Evolutionary conservation across 2,113 vertebrate genomes (phyloP).

Genomic region (Anseranas semipalmata): DNA sequence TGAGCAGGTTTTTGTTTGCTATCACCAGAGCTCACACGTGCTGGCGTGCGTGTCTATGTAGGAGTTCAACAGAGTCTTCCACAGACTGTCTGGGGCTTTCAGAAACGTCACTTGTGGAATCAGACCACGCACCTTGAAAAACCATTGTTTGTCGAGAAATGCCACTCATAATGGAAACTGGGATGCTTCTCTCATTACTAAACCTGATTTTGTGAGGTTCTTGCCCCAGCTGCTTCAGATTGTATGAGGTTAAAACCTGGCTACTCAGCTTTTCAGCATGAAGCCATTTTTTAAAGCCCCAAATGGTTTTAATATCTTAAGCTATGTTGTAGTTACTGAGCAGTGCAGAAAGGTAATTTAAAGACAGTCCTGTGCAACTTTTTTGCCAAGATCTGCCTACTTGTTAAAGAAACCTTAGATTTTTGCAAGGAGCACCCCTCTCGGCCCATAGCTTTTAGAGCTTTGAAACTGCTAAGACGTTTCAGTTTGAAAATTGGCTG

Average conservation of each 20-base stretch:
- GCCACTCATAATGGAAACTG: background rate
- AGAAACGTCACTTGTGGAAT: background rate
- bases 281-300: background rate
- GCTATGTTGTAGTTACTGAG: background rate
- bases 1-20: background rate
- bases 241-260: background rate
- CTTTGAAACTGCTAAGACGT: background rate
- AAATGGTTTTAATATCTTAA: background rate
- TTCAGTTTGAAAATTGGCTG: background rate
- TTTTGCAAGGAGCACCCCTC: background rate
- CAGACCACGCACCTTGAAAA: background rate
- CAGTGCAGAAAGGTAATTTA: background rate
- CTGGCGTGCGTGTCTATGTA: background rate
- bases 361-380: background rate
- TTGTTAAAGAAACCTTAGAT: background rate
- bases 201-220: background rate
- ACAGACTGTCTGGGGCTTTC: background rate
- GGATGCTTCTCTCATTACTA: background rate
- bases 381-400: background rate
- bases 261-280: background rate
- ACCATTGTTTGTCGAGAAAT: background rate
- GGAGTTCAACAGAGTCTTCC: background rate
- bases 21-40: background rate
- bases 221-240: background rate
- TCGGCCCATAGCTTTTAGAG: background rate